These are phyloP conservation scores for Cotesia glomerata DNA, from an alignment of 1,140 invertebrate species.

Conservation along the genomic window DNA sequence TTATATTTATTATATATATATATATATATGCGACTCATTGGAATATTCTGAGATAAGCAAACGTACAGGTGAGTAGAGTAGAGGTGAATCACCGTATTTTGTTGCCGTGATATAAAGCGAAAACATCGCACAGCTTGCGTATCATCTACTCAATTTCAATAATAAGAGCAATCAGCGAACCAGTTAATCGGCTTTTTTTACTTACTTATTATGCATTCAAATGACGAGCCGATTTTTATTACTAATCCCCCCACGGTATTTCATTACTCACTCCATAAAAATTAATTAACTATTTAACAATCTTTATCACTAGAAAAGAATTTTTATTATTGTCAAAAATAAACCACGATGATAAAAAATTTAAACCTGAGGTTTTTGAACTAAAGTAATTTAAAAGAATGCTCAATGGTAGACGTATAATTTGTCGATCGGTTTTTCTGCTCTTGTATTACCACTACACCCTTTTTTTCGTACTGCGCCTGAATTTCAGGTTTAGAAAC, in stretches of 20 bases:
- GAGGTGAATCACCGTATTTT: conserved; percentile 16
- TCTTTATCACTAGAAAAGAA: too few species aligned
- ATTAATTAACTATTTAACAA: too few species aligned
- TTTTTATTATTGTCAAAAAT: too few species aligned
- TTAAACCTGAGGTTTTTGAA: conserved; percentile 10
- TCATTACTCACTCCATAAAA: too few species aligned
- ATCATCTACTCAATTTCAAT: not conserved
- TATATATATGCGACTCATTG: not conserved
- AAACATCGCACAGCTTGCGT: conserved; percentile 15
- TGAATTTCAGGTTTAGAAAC: conserved; percentile 25
- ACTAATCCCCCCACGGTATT: too few species aligned
- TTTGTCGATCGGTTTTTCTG: conserved; percentile 13
- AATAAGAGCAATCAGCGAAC: not conserved
- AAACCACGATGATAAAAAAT: not conserved
- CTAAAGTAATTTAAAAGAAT: conserved; percentile 9
- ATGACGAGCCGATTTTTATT: too few species aligned
- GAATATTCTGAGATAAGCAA: conserved; percentile 12
- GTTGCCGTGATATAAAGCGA: conserved; percentile 9
- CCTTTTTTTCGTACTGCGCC: not conserved
- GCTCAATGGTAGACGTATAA: conserved; percentile 17
- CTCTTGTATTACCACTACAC: not conserved
- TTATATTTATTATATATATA: not conserved
- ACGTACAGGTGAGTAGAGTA: not conserved
- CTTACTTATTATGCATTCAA: too few species aligned
- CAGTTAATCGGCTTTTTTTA: not conserved